Evolutionary conservation across 1,140 invertebrate genomes (phyloP), one percentile per base, ranked within the genome.

Genomic region (Bombus sylvicola): DNA sequence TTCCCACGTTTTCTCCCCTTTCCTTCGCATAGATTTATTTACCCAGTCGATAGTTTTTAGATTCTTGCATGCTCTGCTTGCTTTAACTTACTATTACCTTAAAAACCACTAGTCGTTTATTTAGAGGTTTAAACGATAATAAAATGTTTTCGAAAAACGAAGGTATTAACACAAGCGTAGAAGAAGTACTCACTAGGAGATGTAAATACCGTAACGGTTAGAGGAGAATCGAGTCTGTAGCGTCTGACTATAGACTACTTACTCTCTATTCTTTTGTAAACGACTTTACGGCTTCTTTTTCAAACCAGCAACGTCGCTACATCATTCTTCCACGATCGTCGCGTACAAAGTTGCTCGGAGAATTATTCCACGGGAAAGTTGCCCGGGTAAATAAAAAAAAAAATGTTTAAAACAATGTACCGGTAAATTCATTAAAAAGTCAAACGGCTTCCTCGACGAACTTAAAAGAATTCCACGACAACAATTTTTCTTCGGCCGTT

Each of bases 341-440:
- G 37, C 28, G 57, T 41, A 64, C 22, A 34, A 75, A 25, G 18
- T 34, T 12, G 13, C 31, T 6, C 3, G 1, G 12, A 75, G 62
- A 78, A 64, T 78, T n/a, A 64, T 39, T 64, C 18, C 37, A 6
- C 28, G 9, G 57, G 8, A 41, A 77, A 22, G 28, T 39, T 78
- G 28, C 3, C 4, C 22, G 53, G 25, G 28, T 43, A 31, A 41
- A 31, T 41, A 64, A 64, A 15, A 10, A 13, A n/a, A 15, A 15
- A n/a, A 15, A 41, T 64, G 28, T 64, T 34, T 34, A 37, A 78
- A 78, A 64, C 59, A 64, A 78, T 64, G 39, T 64, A 41, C 15
- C 37, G 37, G 57, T 66, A 64, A 64, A 18, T 78, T 78, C 75
- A 64, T 78, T 78, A 78, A 78, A 78, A 78, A 78, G 75, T 78